Evolutionary conservation across 2,888 invertebrate genomes (phyloP).

Genomic region (Heliconius aoede): DNA sequence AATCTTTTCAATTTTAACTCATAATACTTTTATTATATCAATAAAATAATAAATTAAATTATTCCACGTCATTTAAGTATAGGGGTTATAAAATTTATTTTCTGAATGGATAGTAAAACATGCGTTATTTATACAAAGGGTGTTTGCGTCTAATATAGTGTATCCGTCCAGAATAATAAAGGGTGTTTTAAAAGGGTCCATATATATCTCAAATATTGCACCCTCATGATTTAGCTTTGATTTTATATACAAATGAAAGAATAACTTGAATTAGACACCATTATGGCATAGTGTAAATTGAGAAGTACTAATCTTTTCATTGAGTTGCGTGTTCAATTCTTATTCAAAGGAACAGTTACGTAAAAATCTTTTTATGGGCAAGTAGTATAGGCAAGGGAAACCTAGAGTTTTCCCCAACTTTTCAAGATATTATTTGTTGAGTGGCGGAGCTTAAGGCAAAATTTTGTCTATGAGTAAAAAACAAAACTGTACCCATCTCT

Average conservation of each 20-base stretch:
- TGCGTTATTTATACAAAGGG: slow-evolving; percentile 25
- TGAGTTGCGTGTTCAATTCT: too few relatives aligned
- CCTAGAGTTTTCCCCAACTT: not conserved
- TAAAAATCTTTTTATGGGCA: too few relatives aligned
- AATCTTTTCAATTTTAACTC: too few relatives aligned
- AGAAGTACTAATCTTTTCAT: too few relatives aligned
- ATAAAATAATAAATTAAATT: slow-evolving; percentile 1
- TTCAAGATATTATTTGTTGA: too few relatives aligned
- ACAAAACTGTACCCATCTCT: too few relatives aligned
- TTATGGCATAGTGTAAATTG: too few relatives aligned
- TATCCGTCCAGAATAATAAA: slow-evolving; percentile 39
- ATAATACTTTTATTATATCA: not conserved
- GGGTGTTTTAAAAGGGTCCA: slow-evolving; percentile 26
- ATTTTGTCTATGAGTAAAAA: too few relatives aligned
- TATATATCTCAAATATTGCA: slow-evolving; percentile 18
- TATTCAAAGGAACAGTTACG: too few relatives aligned
- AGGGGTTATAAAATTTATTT: slow-evolving; percentile 10
- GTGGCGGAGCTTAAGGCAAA: too few relatives aligned
- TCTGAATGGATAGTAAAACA: slow-evolving; percentile 10
- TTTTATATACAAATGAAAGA: slow-evolving; percentile 4
- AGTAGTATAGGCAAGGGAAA: not conserved
- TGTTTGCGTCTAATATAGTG: slow-evolving; percentile 38
- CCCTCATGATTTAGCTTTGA: slow-evolving; percentile 26
- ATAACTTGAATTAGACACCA: not conserved
- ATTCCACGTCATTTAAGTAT: slow-evolving; percentile 9